Evolutionary conservation across 2,113 vertebrate genomes (phyloP).

Genomic region (Phocoena phocoena): DNA sequence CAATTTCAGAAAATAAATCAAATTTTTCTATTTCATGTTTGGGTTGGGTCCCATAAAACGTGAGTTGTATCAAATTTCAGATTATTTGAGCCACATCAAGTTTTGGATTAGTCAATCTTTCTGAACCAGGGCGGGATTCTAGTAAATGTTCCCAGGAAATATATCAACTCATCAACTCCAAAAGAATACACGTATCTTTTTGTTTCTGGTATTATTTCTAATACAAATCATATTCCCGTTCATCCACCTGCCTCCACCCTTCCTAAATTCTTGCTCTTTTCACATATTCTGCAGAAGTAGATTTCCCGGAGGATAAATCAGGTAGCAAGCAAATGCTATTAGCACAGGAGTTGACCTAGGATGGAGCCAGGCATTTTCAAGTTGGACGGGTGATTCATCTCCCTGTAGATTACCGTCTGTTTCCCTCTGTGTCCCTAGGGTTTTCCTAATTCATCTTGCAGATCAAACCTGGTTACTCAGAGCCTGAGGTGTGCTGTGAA

Average conservation of each 20-base stretch:
- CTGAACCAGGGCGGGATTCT: neutral
- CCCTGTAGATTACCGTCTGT: neutral
- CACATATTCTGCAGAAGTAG: neutral
- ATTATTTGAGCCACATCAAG: neutral
- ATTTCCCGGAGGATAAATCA: neutral
- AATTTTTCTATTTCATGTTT: neutral
- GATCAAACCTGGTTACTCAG: neutral
- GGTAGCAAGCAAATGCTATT: neutral
- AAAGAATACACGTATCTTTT: neutral
- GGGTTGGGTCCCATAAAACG: neutral
- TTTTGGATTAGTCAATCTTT: neutral
- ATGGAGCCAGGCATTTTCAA: neutral
- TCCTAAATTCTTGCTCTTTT: neutral
- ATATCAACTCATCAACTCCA: neutral
- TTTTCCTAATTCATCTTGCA: conserved; percentile 30
- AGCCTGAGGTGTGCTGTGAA: neutral
- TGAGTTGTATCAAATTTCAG: neutral
- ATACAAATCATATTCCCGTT: neutral
- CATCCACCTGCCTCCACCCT: neutral
- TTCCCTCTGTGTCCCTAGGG: neutral
- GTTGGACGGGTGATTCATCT: neutral
- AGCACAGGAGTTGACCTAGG: neutral
- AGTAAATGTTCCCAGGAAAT: neutral
- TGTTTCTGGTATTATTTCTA: neutral
- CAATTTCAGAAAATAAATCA: neutral